Base-by-base conservation (phyloP, 2,113 vertebrate genomes). In the Noturus placidus region DNA sequence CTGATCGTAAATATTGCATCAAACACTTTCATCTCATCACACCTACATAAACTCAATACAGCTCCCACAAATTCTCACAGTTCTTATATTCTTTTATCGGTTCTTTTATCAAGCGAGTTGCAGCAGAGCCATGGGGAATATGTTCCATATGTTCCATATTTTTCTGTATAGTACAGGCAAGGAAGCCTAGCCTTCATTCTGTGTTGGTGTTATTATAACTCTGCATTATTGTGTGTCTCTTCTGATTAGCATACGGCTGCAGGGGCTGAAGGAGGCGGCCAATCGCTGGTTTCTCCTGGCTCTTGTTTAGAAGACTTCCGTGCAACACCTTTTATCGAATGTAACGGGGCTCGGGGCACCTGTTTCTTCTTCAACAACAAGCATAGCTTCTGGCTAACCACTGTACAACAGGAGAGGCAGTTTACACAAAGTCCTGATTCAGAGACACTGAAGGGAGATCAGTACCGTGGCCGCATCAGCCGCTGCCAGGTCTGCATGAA, bases 401-500 rank as follows among this genome's bases (percentile, higher is more conserved):
- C 96, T 0, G 95, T 99, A 20, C 96, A 97, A 3, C 94, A 92
- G 87, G 90, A 82, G 0, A 92, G 92, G 86, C 96, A 98, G 94
- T 99, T 99, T 72, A 70, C 91, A 15, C 92, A 94, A 0, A 93
- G 94, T 2, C 92, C 91, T 0, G 59, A 92, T 38, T 95, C 95
- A 3, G 96, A 98, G 89, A 98, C 96, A 0, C 93, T 99, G 90
- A 99, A 99, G 92, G 96, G 95, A 0, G 96, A 96, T 38, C 95
- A 97, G 93, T 96, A 97, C 27, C 96, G 96, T 59, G 94, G 92
- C 1, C 93, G 92, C n/a, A 96, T 99, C 93, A 97, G 97, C 92
- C 97, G 97, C 87, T 99, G 98, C 93, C 98, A 99, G 91, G 98
- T 99, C 88, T 99, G 98, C 95, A 97, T 97, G 96, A 99, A 99